A percentile compares a stretch with the other conserved stretches of the same genome.
These are phyloP conservation scores for Typhlichthys eigenmanni DNA, from an alignment of 2,797 vertebrate species.

Conservation along the genomic window DNA sequence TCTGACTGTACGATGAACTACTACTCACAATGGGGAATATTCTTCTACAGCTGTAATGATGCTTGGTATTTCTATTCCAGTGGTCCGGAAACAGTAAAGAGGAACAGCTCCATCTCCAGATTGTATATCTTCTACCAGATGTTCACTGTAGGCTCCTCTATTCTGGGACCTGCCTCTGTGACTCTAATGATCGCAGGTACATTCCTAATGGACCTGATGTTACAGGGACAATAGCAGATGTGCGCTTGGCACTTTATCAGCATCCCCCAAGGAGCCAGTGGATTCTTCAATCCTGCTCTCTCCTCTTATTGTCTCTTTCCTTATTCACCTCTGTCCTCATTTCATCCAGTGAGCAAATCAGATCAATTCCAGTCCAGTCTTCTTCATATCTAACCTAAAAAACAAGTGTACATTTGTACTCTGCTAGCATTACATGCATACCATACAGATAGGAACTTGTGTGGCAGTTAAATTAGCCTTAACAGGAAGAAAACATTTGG, in stretches of 20 bases:
- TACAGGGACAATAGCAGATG: background rate
- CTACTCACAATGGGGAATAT: no score
- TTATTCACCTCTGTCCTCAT: background rate
- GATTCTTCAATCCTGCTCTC: background rate
- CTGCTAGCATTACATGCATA: no score
- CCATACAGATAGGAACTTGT: no score
- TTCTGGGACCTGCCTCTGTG: slow-evolving; percentile 84
- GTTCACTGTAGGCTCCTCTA: slow-evolving; percentile 79
- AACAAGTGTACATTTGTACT: no score
- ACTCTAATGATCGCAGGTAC: slow-evolving; percentile 83
- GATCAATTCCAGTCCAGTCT: slow-evolving; percentile 2
- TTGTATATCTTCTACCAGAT: slow-evolving; percentile 15
- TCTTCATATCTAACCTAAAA: background rate
- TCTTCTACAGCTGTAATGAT: background rate
- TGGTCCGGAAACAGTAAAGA: slow-evolving; percentile 7
- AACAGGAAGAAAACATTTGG: background rate
- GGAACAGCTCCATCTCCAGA: slow-evolving; percentile 2
- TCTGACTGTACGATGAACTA: no score
- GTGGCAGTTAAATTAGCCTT: no score
- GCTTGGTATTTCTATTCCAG: background rate
- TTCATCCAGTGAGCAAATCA: no score
- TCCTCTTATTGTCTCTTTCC: background rate
- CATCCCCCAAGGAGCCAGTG: background rate
- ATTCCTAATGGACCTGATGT: background rate
- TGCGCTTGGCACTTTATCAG: background rate